Base-by-base conservation (phyloP, 1,140 invertebrate species). In the Stenopsyche tienmushanensis region DNA sequence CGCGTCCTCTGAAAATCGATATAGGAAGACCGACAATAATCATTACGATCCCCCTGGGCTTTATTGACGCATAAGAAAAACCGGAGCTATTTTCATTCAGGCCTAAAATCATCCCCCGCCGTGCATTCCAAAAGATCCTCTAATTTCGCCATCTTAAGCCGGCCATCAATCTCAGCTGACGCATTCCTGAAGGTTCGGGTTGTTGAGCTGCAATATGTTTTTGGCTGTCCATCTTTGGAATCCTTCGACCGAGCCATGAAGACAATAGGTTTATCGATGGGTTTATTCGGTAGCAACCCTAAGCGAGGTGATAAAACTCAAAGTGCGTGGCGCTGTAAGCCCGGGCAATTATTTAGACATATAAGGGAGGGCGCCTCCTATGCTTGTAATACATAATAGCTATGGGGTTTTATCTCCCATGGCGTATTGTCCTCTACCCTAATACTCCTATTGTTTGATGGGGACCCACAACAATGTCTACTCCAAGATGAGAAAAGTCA, bases 261-360 rank as follows among this genome's bases (percentile, higher is more conserved):
- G 29, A 34, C 29, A 34, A 34, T 34, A 13, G 29, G 5, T 13
- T 5, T 13, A 34, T 34, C 13, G 29, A 34, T 34, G 29, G 29
- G 29, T 13, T 34, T 34, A 34, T n/a, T n/a, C 29, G 29, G 10
- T 18, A 47, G 44, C 52, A 26, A 2, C 52, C 52, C 52, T 54
- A n/a, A 20, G n/a, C 18, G 2, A 25, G 7, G 23, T 54, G 18
- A n/a, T 60, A 47, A 60, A 60, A 17, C 29, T 26, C 29, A 34
- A 47, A 60, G 42, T 60, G 57, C 57, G 57, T 60, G 47, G 23
- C 17, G 57, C 23, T 60, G 57, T 60, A 60, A 60, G 57, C 57
- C 24, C 5, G 34, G 57, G 57, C 57, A 60, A 60, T 60, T 60
- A 60, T 60, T 60, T 47, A 60, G 57, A 47, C 57, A 44, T 47